These are phyloP conservation scores for Nannospalax galili DNA, from an alignment of 2,113 vertebrate species.

Conservation along the genomic window DNA sequence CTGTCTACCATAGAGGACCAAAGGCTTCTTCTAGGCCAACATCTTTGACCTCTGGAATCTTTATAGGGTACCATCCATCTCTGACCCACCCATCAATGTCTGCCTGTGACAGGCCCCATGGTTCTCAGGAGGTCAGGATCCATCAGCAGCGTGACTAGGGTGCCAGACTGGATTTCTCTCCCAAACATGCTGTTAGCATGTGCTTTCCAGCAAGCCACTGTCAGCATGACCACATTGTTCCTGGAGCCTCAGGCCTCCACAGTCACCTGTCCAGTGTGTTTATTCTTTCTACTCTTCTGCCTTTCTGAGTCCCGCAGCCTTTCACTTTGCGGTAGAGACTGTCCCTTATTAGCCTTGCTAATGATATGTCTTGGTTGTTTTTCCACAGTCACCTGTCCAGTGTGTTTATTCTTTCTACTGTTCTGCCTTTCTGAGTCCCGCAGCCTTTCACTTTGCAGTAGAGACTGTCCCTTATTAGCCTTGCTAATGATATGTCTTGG, in stretches of 20 bases:
- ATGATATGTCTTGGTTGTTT: no score
- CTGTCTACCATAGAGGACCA: fast-evolving
- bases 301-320: neutral
- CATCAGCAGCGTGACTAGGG: fast-evolving
- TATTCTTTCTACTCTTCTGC: neutral
- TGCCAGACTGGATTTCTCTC: neutral
- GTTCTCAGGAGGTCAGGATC: neutral
- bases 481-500: no score
- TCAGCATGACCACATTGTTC: fast-evolving
- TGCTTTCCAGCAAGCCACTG: no score
- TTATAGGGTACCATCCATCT: no score
- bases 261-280: fast-evolving
- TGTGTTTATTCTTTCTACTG: neutral
- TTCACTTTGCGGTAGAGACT: no score
- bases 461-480: no score
- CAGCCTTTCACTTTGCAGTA: no score
- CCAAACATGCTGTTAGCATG: fast-evolving
- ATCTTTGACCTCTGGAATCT: neutral
- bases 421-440: neutral
- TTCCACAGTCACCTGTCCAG: fast-evolving
- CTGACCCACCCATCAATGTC: neutral
- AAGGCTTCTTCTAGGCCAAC: neutral
- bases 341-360: no score
- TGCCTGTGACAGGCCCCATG: neutral
- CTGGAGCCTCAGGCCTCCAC: neutral